A percentile compares a stretch with the other conserved stretches of the same genome.
Evolutionary conservation across 2,888 invertebrate species (phyloP).

Genomic region (Diogma glabrata): DNA sequence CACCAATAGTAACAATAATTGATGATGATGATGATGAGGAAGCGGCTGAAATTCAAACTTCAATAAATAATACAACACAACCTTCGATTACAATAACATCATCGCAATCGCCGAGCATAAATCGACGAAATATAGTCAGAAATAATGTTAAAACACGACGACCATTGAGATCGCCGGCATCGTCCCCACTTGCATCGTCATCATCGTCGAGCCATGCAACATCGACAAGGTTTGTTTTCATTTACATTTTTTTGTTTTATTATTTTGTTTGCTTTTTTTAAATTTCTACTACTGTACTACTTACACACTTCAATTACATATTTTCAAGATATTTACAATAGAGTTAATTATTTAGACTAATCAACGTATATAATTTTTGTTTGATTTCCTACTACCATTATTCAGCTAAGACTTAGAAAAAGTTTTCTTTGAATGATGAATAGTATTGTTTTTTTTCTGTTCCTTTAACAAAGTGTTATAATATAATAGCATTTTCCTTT

Average conservation of each 20-base stretch:
- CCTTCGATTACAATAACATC: slow-evolving; percentile 12
- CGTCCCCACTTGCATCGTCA: slow-evolving; percentile 33
- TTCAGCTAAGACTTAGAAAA: no score
- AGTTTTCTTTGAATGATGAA: no score
- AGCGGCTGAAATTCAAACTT: slow-evolving; percentile 12
- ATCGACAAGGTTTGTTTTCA: slow-evolving; percentile 34
- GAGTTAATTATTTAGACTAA: no score
- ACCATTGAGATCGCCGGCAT: slow-evolving; percentile 27
- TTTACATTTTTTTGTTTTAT: not conserved
- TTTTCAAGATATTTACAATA: no score
- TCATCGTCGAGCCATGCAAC: slow-evolving; percentile 28
- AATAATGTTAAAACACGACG: slow-evolving; percentile 30
- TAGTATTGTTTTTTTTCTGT: no score
- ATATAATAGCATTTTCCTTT: no score
- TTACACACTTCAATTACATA: no score
- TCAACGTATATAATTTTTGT: no score
- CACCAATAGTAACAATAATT: slow-evolving; percentile 2
- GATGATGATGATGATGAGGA: slow-evolving; percentile 5
- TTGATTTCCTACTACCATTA: no score
- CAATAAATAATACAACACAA: slow-evolving; percentile 12
- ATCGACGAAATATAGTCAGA: slow-evolving; percentile 22
- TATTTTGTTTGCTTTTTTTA: not conserved
- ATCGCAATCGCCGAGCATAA: not conserved
- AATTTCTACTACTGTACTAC: no score
- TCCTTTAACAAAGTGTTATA: no score